Percentiles rank a stretch among this genome's conserved stretches.
Conservation (phyloP, 2,797 vertebrate species). For the Pempheris klunzingeri region DNA sequence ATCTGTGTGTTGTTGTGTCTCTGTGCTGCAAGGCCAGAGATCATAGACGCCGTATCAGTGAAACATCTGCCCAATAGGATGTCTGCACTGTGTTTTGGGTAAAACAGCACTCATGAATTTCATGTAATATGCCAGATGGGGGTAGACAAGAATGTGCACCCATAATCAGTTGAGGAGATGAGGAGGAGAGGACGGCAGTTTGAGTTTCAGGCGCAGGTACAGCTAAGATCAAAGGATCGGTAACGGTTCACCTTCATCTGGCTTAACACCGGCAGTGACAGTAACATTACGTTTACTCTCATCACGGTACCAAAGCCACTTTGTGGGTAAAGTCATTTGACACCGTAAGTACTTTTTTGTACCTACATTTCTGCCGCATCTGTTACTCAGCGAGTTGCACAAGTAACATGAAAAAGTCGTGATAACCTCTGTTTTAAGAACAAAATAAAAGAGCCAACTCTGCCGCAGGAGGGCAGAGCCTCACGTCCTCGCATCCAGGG, state of each 20-base stretch:
- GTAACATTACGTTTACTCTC: too few species aligned
- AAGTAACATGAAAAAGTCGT: too few species aligned
- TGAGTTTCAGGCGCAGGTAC: neutral
- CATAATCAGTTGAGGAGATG: neutral
- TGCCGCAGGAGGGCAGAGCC: too few species aligned
- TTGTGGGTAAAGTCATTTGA: too few species aligned
- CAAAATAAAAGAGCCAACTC: too few species aligned
- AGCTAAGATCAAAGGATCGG: neutral
- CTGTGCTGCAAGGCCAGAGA: conserved; percentile 44
- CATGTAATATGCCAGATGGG: conserved; percentile 6
- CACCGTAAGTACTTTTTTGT: too few species aligned
- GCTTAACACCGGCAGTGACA: too few species aligned
- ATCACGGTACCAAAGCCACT: too few species aligned
- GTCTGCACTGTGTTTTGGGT: conserved; percentile 37
- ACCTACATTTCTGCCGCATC: too few species aligned
- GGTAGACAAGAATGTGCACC: neutral
- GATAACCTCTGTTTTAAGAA: too few species aligned
- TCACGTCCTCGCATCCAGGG: too few species aligned
- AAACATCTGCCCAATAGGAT: conserved; percentile 59
- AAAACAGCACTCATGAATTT: conserved; percentile 10
- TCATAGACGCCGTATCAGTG: conserved; percentile 42
- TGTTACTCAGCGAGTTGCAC: too few species aligned
- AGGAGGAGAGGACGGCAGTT: neutral
- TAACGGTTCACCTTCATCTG: neutral
- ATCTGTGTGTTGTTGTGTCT: conserved; percentile 65